Base-by-base conservation (phyloP, 2,888 invertebrate genomes). In the Apamea sordens region DNA sequence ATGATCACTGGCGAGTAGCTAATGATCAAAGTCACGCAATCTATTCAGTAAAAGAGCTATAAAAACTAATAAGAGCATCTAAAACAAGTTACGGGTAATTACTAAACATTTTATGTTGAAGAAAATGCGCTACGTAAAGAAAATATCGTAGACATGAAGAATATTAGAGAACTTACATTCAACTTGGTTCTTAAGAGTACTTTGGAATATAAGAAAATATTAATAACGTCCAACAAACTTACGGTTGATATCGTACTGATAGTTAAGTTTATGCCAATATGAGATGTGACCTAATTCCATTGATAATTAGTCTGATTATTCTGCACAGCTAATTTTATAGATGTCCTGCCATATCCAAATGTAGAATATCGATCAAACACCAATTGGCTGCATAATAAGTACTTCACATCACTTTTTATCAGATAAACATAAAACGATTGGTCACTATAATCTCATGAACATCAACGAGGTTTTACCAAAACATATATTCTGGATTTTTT, bases 381-480 rank as follows among this genome's bases (percentile, higher is more conserved):
- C 87, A 89, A 91, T 92, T 90, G 83, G 78, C 80, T 89, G 81
- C 78, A 82, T 88, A 88, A 85, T 87, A 85, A 87, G 81, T 87
- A 90, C 88, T 88, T 89, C 86, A 90, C 87, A 84, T 89, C 85
- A 86, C 76, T 80, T 88, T 32, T 94, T 95, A 95, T 95, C 96
- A 89, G 95, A 95, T 95, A 95, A 94, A 90, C 83, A 85, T 91
- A 90, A 93, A 91, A 92, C 91, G 91, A 95, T 94, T 94, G 93
- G 87, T 91, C 90, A 89, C 88, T 91, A 91, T 92, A 93, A 93
- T 94, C 94, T 92, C 92, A 81, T 89, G 88, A 92, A 92, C 92
- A 93, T 89, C 92, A 92, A 91, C 92, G 92, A 84, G 88, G 90
- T 89, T 90, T 91, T 85, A 91, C 89, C 89, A 89, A 91, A 92